Base-by-base conservation (phyloP, 2,797 vertebrate species). In the Natrix natrix region DNA sequence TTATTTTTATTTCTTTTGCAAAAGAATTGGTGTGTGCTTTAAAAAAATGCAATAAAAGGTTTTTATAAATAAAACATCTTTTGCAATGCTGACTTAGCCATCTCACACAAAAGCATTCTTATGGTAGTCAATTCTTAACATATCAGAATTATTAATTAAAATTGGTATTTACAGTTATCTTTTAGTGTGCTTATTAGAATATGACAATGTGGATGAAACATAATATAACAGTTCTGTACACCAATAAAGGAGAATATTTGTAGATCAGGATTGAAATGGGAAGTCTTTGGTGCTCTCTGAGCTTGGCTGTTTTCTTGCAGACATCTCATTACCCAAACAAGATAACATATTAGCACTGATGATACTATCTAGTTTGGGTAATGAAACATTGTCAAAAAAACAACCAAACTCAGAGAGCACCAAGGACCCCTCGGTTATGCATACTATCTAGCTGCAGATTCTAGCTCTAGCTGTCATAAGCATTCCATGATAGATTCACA, bases 1-100 rank as follows among this genome's bases (percentile, higher is more conserved):
- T 66, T n/a, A 66, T n/a, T 66, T 66, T 66, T 28, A 66, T 66
- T 66, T 66, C 61, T 66, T 95, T 94, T 93, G 69, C 14, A 90
- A 94, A 24, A 14, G 56, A 93, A 17, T 7, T n/a, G 24, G 1
- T 26, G 3, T 78, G 8, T 89, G 26, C 17, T 89, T 92, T 59
- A 28, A 17, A 83, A 83, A 66, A 69, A 11, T 1, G 1, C 32
- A 66, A 14, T 6, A 20, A 74, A 12, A 37, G 32, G 12, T 78
- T 17, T 88, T 14, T 8, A 63, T 91, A 52, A 16, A 92, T 56
- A 32, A 89, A n/a, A 48, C 54, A 28, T 63, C 17, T 61, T 83
- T 83, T 4, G 0, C 37, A 48, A 22, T 43, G 43, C 37, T 24
- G 37, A 22, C 20, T 83, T 83, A 60, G 12, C 22, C 28, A 83